Percentiles rank a stretch among this genome's conserved stretches.
Conservation (phyloP, 2,888 invertebrate species). For the Hartigia nigra region DNA sequence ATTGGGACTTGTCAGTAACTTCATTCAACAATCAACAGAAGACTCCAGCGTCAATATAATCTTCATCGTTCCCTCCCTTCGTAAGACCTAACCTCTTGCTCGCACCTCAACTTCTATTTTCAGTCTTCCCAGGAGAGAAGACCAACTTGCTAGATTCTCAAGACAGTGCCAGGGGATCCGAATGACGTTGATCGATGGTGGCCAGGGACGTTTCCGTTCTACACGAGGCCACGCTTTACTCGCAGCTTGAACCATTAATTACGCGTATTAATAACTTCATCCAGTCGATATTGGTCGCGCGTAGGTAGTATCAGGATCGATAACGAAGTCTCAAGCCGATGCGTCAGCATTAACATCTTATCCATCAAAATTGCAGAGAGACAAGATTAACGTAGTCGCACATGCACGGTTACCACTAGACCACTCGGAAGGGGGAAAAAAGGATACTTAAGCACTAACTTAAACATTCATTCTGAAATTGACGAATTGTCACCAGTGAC, state of each 20-base stretch:
- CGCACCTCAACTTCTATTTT: not conserved
- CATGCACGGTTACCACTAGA: not conserved
- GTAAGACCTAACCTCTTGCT: not conserved
- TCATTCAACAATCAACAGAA: not conserved
- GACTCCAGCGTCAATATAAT: not conserved
- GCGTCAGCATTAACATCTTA: not conserved
- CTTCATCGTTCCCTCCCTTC: not conserved
- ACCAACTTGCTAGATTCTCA: constrained; percentile 29
- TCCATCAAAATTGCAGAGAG: not conserved
- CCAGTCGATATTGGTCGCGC: not conserved
- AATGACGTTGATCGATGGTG: constrained; percentile 32
- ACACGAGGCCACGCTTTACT: constrained; percentile 27
- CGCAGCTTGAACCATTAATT: constrained; percentile 36
- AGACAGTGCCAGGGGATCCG: constrained; percentile 31
- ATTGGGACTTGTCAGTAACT: not conserved
- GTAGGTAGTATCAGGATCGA: not conserved
- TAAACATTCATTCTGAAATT: not conserved
- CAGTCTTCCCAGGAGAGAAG: not conserved
- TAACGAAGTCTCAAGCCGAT: not conserved
- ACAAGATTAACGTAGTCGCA: not conserved
- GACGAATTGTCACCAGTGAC: not conserved
- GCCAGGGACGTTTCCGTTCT: constrained; percentile 24
- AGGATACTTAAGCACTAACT: not conserved
- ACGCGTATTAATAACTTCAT: constrained; percentile 37
- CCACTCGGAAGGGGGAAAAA: not conserved